Conservation (phyloP, 2,797 vertebrate species). For the Lutjanus argentimaculatus region DNA sequence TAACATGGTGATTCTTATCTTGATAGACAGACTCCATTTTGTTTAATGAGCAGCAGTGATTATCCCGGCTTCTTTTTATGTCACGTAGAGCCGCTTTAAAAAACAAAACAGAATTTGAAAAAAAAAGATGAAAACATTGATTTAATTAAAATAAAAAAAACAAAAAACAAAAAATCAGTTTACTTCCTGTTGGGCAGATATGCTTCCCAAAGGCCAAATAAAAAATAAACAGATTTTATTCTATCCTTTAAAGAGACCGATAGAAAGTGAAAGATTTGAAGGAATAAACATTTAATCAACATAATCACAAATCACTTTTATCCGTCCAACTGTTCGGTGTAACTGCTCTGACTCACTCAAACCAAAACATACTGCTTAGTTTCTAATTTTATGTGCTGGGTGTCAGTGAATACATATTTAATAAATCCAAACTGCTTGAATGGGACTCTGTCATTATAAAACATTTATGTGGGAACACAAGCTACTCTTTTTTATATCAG, state of each 20-base stretch:
- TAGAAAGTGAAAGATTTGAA: neutral
- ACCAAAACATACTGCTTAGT: neutral
- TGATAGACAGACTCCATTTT: conserved; percentile 21
- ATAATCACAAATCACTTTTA: conserved; percentile 10
- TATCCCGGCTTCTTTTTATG: conserved; percentile 15
- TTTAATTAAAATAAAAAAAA: neutral
- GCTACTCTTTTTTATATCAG: neutral
- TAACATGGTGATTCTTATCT: neutral
- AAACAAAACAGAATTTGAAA: neutral
- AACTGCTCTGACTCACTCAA: conserved; percentile 5
- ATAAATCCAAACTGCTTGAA: conserved; percentile 15
- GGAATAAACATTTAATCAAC: conserved; percentile 10
- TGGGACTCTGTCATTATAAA: neutral
- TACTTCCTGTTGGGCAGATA: neutral
- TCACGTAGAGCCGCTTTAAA: neutral
- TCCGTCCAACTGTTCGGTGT: neutral
- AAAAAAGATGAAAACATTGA: neutral
- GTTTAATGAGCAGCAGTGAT: conserved; percentile 9
- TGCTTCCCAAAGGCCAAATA: neutral
- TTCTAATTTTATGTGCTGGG: conserved; percentile 20
- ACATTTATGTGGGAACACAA: conserved; percentile 14
- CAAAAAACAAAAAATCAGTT: conserved; percentile 8
- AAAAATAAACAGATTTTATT: conserved; percentile 9
- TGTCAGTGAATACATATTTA: conserved; percentile 16
- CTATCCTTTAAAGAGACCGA: neutral